Base-by-base conservation (phyloP, 1,140 invertebrate genomes). In the Trachymyrmex cornetzi region DNA sequence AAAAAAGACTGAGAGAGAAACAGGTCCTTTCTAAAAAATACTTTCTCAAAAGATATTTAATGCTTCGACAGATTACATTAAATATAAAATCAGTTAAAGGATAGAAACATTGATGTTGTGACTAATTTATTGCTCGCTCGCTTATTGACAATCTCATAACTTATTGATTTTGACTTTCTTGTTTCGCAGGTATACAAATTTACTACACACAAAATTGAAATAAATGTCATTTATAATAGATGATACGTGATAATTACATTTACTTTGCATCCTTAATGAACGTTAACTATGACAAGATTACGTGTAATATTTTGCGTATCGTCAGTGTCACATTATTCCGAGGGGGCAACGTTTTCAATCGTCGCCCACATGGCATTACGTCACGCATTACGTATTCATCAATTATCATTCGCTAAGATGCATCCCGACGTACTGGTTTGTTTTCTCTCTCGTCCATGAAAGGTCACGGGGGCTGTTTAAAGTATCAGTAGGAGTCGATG, bases 321-420 rank as follows among this genome's bases (percentile, higher is more conserved):
- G 63, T 22, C 30, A 34, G n/a, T 22, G 6, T 48, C 14, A 14
- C 27, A 11, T 69, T 67, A 69, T 55, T 81, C 63, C n/a, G 48
- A 81, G 64, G 50, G 48, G 50, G 48, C 30, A 69, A 81, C 30
- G 34, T 30, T 80, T 80, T 22, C 50, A 81, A 72, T 24, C 55
- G 38, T 3, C 34, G 67, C 38, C 67, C 19, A 77, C 59, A 7
- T 22, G 57, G 14, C 38, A 50, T 85, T 77, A 30, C 72, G 72
- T 85, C 72, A 85, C 57, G 30, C 61, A 53, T 85, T 85, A 85
- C 82, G 71, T 74, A 77, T 85, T 77, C 71, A 30, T 74, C 34
- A 38, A 69, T 69, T 50, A 69, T 69, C 74, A 14, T 44, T 22
- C 44, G 34, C 19, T 27, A 14, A 53, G 81, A 77, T 85, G 72